phyloP scores from a whole-genome alignment of 2,797 vertebrate species.

The Halcyon smyrnensis region DNA sequence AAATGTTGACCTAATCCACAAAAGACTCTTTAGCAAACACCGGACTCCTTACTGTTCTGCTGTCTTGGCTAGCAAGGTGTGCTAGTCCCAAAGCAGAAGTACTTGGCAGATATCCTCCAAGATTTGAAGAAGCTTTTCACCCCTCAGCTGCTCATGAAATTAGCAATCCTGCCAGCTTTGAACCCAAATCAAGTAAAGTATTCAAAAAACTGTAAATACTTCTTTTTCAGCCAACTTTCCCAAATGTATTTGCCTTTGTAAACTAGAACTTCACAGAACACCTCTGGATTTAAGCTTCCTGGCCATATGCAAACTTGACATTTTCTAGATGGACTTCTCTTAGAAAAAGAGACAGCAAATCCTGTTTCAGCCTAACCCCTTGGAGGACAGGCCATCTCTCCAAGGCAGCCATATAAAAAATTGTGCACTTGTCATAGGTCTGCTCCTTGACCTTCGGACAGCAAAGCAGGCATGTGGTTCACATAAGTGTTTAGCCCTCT shows the following conservation, averaged over 20 bases:
- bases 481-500: neutral
- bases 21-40: conserved; percentile 12
- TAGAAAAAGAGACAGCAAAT: neutral
- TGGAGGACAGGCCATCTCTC: neutral
- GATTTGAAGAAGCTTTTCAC: conserved; percentile 19
- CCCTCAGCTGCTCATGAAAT: conserved; percentile 6
- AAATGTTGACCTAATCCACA: conserved; percentile 37
- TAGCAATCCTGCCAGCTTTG: neutral
- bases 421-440: neutral
- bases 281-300: neutral
- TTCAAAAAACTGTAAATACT: conserved; percentile 1
- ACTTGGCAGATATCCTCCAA: conserved; percentile 42
- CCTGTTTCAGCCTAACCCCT: neutral
- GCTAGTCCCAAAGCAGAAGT: conserved; percentile 42
- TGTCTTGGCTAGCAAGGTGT: conserved; percentile 56
- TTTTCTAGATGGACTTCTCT: neutral
- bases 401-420: neutral
- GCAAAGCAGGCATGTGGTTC: neutral
- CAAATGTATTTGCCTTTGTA: neutral
- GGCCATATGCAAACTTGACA: neutral
- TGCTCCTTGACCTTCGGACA: neutral
- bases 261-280: neutral
- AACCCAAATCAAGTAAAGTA: conserved; percentile 16
- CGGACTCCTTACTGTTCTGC: conserved; percentile 22
- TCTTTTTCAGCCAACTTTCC: neutral